Conservation (phyloP, 1,140 invertebrate species). For the Drosophila quadrilineata region DNA sequence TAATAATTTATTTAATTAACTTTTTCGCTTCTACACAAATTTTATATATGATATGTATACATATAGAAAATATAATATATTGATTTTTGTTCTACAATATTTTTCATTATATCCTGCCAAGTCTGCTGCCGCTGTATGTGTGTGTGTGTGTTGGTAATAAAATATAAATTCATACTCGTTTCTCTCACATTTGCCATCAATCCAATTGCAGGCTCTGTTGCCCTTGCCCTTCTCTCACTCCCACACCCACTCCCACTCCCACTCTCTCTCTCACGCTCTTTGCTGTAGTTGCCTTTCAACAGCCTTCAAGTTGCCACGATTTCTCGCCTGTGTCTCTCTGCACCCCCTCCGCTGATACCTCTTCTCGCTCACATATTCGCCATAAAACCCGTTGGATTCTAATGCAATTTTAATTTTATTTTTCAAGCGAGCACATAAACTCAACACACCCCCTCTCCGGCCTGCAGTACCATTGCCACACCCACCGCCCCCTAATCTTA, state of each 20-base stretch:
- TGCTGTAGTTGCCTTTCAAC: slow-evolving; percentile 50
- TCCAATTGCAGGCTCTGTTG: slow-evolving; percentile 44
- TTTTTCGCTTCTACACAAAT: slow-evolving; percentile 77
- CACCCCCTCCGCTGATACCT: not conserved
- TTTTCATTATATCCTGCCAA: slow-evolving; percentile 36
- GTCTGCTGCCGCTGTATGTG: slow-evolving; percentile 7
- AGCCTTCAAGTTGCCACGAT: slow-evolving; percentile 68
- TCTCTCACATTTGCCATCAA: slow-evolving; percentile 56
- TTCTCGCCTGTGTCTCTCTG: slow-evolving; percentile 17
- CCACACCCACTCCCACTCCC: not conserved
- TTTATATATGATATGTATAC: no score
- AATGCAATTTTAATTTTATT: slow-evolving; percentile 80
- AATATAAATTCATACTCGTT: slow-evolving; percentile 70
- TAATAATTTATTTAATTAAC: slow-evolving; percentile 80
- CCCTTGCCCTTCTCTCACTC: not conserved
- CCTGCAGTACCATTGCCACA: no score
- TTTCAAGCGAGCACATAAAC: slow-evolving; percentile 77
- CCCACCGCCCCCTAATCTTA: not conserved
- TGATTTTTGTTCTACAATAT: slow-evolving; percentile 56
- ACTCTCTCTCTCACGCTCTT: not conserved
- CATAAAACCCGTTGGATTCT: slow-evolving; percentile 73
- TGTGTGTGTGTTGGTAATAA: slow-evolving; percentile 62
- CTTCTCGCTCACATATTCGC: not conserved
- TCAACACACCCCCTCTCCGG: slow-evolving; percentile 23
- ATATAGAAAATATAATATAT: slow-evolving; percentile 69